A percentile compares a stretch with the other conserved stretches of the same genome.
phyloP scores from a whole-genome alignment of 2,113 vertebrate species.

The Salvelinus alpinus region DNA sequence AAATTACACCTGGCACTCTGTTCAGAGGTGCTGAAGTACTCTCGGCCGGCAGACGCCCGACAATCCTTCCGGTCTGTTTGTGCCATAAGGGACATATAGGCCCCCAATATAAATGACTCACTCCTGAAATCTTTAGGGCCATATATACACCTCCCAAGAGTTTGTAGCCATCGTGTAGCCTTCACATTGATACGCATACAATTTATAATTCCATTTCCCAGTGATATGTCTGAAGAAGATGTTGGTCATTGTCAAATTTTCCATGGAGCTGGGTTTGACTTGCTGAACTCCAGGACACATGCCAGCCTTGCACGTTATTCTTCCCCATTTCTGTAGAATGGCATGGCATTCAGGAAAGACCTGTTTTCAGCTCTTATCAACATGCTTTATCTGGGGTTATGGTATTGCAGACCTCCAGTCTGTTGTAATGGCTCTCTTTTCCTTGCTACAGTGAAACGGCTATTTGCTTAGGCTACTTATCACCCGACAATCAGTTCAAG shows the following conservation, averaged over 20 bases:
- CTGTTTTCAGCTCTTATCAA: constrained; percentile 50
- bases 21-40: no score
- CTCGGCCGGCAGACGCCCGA: no score
- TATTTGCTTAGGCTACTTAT: constrained; percentile 60
- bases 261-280: constrained; percentile 39
- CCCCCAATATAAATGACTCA: no score
- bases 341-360: constrained; percentile 57
- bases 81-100: no score
- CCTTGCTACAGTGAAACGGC: constrained; percentile 49
- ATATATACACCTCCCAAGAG: background rate
- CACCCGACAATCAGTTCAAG: constrained; percentile 52
- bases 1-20: no score
- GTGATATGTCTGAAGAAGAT: background rate
- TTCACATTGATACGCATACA: background rate
- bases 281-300: constrained; percentile 50
- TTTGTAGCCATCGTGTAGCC: background rate
- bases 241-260: constrained; percentile 30
- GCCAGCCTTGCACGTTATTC: constrained; percentile 50
- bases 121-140: background rate
- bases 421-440: constrained; percentile 56
- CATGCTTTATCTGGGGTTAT: constrained; percentile 66
- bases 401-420: constrained; percentile 47
- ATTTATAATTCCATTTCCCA: background rate
- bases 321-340: constrained; percentile 45
- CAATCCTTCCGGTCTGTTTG: no score